Evolutionary conservation across 2,888 invertebrate genomes (phyloP), one percentile per base, ranked within the genome.

Genomic region (Neoscelio sp.): DNA sequence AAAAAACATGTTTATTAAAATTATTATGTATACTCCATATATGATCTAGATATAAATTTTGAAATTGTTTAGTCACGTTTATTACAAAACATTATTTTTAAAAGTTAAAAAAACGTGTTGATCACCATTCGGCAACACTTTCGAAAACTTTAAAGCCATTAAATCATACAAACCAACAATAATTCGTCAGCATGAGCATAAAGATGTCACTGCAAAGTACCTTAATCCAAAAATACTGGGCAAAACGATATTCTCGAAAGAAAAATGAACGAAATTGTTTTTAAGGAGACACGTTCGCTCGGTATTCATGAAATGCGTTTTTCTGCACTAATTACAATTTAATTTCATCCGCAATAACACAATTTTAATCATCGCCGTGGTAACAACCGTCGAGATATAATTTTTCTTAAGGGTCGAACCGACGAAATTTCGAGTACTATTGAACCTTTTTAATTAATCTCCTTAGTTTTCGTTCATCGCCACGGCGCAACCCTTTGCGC

Each of bases 291-390:
- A n/a, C n/a, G n/a, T n/a, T n/a, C n/a, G n/a, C n/a, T n/a, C n/a
- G n/a, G n/a, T n/a, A n/a, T n/a, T n/a, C n/a, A n/a, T n/a, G 28
- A 60, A 42, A 42, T 42, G 17, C 38, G 42, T 62, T 62, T 58
- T 62, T 62, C 48, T 38, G 38, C 62, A 26, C 62, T 48, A 62
- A 62, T 62, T 62, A 62, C 62, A 38, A 48, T 48, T 62, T 38
- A 6, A 62, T 62, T 48, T 48, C 48, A 2, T 5, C 17, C 38
- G 38, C 35, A 62, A 62, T 48, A 62, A 48, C 46, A 62, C 60
- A 62, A 48, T 62, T 33, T 62, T 26, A 62, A 62, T 48, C 38
- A 18, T 46, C 20, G 48, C 17, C 12, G 12, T 17, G 26, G 38
- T 62, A 48, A 48, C 33, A 62, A 23, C 17, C 35, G 23, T 26